Percentiles rank a stretch among this genome's conserved stretches.
phyloP scores from a whole-genome alignment of 1,140 invertebrate genomes.

The Ips nitidus region DNA sequence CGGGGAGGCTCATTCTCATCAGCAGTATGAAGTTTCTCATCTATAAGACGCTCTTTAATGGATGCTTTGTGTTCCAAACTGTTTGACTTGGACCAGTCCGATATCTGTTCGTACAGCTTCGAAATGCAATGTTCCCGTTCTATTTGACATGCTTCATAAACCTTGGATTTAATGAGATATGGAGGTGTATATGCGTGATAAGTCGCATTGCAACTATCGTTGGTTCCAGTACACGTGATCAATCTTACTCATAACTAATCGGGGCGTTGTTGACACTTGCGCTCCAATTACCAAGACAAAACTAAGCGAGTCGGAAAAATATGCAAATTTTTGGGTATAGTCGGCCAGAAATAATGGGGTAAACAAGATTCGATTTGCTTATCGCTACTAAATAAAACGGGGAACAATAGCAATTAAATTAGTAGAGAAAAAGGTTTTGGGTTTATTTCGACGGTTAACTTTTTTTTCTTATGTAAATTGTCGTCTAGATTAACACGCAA shows the following conservation, averaged over 20 bases:
- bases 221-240: background rate
- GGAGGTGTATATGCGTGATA: no score
- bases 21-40: slow-evolving; percentile 24
- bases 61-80: slow-evolving; percentile 10
- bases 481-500: slow-evolving; percentile 4
- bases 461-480: slow-evolving; percentile 19
- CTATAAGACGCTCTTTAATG: slow-evolving; percentile 18
- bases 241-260: slow-evolving; percentile 25
- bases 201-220: no score
- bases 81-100: slow-evolving; percentile 7
- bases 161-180: background rate
- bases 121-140: background rate
- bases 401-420: slow-evolving; percentile 18
- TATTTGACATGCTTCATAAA: background rate
- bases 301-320: background rate
- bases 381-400: slow-evolving; percentile 11
- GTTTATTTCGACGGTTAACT: slow-evolving; percentile 9
- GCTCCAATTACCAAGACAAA: slow-evolving; percentile 20
- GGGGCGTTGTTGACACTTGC: slow-evolving; percentile 12
- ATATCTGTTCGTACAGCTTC: background rate
- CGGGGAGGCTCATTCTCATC: background rate
- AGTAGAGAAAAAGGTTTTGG: slow-evolving; percentile 9
- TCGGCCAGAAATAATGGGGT: slow-evolving; percentile 3
- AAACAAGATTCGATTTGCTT: slow-evolving; percentile 17
- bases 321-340: slow-evolving; percentile 14